phyloP scores from a whole-genome alignment of 2,113 vertebrate species.

The Atrichornis clamosus region DNA sequence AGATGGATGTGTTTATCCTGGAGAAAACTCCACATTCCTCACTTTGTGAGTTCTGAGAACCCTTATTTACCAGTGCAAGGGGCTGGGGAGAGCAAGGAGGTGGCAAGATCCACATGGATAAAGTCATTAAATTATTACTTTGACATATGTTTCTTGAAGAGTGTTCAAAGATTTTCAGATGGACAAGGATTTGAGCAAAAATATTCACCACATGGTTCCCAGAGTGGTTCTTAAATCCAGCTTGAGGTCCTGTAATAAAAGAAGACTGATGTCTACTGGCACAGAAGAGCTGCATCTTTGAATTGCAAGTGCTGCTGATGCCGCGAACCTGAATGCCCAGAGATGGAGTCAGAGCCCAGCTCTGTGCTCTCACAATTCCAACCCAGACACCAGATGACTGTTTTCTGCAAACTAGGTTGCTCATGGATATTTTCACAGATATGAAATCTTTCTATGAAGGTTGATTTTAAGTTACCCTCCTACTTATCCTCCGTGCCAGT shows the following conservation, averaged over 20 bases:
- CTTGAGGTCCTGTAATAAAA: neutral
- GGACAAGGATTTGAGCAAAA: neutral
- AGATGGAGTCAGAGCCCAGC: neutral
- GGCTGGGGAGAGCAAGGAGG: neutral
- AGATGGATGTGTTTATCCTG: neutral
- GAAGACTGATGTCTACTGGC: neutral
- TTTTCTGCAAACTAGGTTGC: neutral
- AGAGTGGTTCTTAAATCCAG: neutral
- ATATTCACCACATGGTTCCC: neutral
- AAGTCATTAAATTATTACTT: neutral
- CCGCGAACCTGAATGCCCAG: neutral
- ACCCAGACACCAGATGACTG: neutral
- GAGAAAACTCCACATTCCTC: neutral
- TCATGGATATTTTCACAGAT: neutral
- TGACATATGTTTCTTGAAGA: neutral
- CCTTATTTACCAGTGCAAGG: neutral
- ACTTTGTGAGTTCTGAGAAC: neutral
- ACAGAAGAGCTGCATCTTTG: neutral
- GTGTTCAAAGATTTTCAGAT: neutral
- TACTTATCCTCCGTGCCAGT: neutral
- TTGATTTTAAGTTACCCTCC: neutral
- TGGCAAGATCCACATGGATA: neutral
- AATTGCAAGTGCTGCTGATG: neutral
- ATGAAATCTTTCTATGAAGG: neutral
- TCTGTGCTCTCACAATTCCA: neutral